A percentile compares a stretch with the other conserved stretches of the same genome.
Conservation (phyloP, 1,140 invertebrate genomes). For the Panagrolaimus sp. region DNA sequence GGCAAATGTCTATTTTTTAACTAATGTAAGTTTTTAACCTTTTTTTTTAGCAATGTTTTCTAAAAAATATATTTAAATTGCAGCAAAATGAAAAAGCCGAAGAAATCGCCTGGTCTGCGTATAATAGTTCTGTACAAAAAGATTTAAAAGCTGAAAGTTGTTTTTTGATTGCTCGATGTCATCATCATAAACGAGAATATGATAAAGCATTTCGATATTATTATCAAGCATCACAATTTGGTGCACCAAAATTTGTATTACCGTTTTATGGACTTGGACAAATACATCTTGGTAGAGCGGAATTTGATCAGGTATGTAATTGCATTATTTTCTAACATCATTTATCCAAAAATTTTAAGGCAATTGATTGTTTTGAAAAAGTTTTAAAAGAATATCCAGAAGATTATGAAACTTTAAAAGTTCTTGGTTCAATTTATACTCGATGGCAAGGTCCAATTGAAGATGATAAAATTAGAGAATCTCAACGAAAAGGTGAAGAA, state of each 20-base stretch:
- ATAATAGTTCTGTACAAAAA: neutral
- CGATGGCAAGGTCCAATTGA: constrained; percentile 3
- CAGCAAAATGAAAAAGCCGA: constrained; percentile 8
- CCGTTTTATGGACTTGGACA: constrained; percentile 1
- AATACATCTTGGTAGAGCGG: neutral
- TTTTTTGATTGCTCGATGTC: neutral
- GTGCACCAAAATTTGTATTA: neutral
- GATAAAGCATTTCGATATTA: neutral
- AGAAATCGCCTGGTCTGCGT: neutral
- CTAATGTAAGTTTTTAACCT: neutral
- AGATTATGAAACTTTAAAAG: constrained; percentile 6
- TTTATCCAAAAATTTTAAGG: neutral
- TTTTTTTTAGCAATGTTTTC: neutral
- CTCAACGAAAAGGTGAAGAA: neutral
- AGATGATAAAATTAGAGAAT: neutral
- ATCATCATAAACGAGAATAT: neutral
- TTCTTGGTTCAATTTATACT: constrained; percentile 9
- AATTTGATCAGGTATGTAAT: neutral
- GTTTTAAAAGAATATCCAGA: neutral
- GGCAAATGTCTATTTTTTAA: neutral
- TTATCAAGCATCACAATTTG: neutral
- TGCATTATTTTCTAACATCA: too few relatives aligned
- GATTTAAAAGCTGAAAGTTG: neutral
- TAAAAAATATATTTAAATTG: neutral
- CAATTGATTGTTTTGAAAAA: neutral